Evolutionary conservation across 2,797 vertebrate species (phyloP), one percentile per base, ranked within the genome.

Genomic region (Aeoliscus strigatus): DNA sequence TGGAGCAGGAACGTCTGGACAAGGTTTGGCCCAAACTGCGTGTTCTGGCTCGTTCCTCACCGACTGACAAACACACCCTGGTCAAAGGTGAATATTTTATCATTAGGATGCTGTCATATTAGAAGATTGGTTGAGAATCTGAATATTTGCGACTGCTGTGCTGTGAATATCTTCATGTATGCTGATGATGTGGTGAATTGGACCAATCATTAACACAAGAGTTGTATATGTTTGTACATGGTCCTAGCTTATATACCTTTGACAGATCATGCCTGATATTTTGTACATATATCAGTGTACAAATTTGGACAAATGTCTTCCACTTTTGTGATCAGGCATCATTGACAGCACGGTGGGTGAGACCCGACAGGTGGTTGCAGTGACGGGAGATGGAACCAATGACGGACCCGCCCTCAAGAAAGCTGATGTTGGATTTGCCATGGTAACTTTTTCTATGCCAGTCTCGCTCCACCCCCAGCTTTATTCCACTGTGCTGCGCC

Each of bases 401-500:
- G 96, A 98, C 0, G 96, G 96, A 14, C 96, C 94, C 0, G 96
- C 96, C 27, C 86, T 99, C 61, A 99, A 99, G 87, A 99, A 99
- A 71, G 96, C 96, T 0, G 96, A 99, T 0, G 96, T 99, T 0
- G 96, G 96, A 27, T 98, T 99, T 51, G 96, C 96, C 51, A 99
- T 99, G 95, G 95, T 98, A 91, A 52, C 61, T 12, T n/a, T 9
- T 1, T 9, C 7, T 41, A 2, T 27, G 11, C 32, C 11, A 6
- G n/a, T n/a, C 26, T 60, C 33, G 31, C 2, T 51, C 23, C 18
- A 24, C 4, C 14, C 8, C 23, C 31, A 50, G 39, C n/a, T 42
- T n/a, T n/a, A n/a, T n/a, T 34, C 8, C 39, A 8, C 18, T 56
- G 42, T 46, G 12, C 33, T 68, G 48, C 26, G 34, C 57, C 34